Evolutionary conservation across 2,888 invertebrate species (phyloP), one percentile per base, ranked within the genome.

Genomic region (Caenorhabditis sp.): DNA sequence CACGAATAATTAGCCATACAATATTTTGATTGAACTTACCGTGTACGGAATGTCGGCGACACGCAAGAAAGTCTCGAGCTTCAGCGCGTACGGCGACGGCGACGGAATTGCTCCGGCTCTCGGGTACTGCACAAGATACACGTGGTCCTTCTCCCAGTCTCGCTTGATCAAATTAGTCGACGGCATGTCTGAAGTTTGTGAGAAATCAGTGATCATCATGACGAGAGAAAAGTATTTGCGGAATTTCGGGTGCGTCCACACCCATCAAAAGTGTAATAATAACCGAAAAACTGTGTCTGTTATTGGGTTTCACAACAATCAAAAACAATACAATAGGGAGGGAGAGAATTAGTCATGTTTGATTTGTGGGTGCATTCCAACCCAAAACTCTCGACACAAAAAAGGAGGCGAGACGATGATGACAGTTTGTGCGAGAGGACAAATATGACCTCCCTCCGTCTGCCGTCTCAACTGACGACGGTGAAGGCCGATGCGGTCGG

Each of bases 61-160:
- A 90, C 96, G 93, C 85, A 96, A 92, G 95, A 95, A 96, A 89
- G 95, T 95, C 92, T 96, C 96, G 87, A 95, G 94, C 92, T 96
- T 96, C 90, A 96, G 93, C 91, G 95, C 95, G 91, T 94, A 95
- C 72, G 95, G 95, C 84, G 95, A 95, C 87, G 95, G 92, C 79
- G 95, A 95, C 75, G 95, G 95, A 89, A 95, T 92, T 89, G 94
- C 92, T 84, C 95, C 94, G 85, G 95, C 95, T 89, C 96, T 93
- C 84, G 95, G 93, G 90, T 96, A 95, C 91, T 96, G 96, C 91
- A 95, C 95, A 90, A 96, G 91, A 91, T 96, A 96, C 82, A 95
- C 94, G 88, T 94, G 92, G 90, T 96, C 96, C 72, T 85, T 80
- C 72, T 86, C 79, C 87, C 87, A 87, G 70, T 87, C 87, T 7